These are phyloP conservation scores for Pomacea maculata DNA, from an alignment of 1,140 invertebrate species.

Conservation along the genomic window DNA sequence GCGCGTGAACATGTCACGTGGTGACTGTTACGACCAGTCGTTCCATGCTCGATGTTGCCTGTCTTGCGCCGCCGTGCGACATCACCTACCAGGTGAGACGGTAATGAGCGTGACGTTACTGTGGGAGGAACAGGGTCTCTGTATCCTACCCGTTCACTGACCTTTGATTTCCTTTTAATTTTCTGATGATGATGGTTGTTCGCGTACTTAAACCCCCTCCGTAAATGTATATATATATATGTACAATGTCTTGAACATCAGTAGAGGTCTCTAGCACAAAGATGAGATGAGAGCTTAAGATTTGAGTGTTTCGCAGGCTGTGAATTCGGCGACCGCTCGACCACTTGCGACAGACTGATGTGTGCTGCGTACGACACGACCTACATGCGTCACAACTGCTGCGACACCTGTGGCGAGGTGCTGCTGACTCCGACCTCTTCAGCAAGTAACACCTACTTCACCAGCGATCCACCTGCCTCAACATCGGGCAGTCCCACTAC, in stretches of 20 bases:
- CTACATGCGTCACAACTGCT: slow-evolving; percentile 27
- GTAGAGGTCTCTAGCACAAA: too few species aligned
- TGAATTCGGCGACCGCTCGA: slow-evolving; percentile 28
- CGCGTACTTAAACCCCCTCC: too few species aligned
- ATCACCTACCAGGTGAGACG: slow-evolving; percentile 10
- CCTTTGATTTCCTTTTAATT: too few species aligned
- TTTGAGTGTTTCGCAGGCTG: slow-evolving; percentile 18
- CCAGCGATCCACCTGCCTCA: slow-evolving; percentile 1
- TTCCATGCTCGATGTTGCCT: slow-evolving; percentile 28
- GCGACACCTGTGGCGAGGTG: slow-evolving; percentile 26
- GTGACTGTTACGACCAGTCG: slow-evolving; percentile 24
- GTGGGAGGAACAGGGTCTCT: too few species aligned
- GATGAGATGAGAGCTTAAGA: not conserved
- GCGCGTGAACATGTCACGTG: slow-evolving; percentile 21
- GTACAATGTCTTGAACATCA: too few species aligned
- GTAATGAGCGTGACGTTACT: not conserved
- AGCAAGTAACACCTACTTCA: slow-evolving; percentile 7
- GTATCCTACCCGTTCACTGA: too few species aligned
- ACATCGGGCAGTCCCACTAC: not conserved
- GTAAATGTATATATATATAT: too few species aligned
- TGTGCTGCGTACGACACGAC: slow-evolving; percentile 23
- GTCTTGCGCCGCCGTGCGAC: slow-evolving; percentile 1
- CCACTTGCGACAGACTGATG: slow-evolving; percentile 17
- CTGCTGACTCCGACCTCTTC: slow-evolving; percentile 20
- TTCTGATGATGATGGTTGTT: too few species aligned